Conservation (phyloP, 2,113 vertebrate genomes). For the Amphilophus citrinellus region DNA sequence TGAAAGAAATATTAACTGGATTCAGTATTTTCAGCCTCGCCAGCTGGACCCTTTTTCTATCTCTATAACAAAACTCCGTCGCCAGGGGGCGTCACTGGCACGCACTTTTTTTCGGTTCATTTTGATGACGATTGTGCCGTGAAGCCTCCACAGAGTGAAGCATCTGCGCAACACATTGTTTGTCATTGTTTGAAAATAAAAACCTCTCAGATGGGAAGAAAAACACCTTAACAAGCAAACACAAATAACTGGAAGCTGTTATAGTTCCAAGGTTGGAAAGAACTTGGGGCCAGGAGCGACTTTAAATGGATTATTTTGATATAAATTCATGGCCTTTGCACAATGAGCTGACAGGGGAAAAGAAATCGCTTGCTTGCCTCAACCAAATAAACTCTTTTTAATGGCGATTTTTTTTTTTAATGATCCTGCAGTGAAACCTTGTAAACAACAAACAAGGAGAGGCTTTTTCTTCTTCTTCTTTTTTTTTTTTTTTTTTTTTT, state of each 20-base stretch:
- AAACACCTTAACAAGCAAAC: constrained; percentile 11
- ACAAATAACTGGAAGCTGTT: constrained; percentile 20
- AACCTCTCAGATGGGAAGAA: neutral
- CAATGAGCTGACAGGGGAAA: constrained; percentile 18
- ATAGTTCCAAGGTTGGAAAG: constrained; percentile 24
- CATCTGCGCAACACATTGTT: neutral
- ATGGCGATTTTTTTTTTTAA: constrained; percentile 11
- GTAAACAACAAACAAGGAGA: constrained; percentile 28
- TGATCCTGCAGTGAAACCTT: constrained; percentile 34
- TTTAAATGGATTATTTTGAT: constrained; percentile 16
- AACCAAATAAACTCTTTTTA: constrained; percentile 23
- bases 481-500: too few species aligned
- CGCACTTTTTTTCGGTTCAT: neutral
- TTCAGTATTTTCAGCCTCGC: neutral
- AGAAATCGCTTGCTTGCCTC: neutral
- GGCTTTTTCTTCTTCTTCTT: too few species aligned
- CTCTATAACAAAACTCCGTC: neutral
- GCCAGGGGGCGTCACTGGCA: constrained; percentile 55
- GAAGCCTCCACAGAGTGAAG: constrained; percentile 5
- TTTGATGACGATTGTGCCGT: neutral
- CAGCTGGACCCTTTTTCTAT: neutral
- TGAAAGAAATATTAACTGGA: neutral
- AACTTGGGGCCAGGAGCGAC: neutral
- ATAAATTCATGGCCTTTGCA: constrained; percentile 39
- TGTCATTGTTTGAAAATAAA: constrained; percentile 7